Base-by-base conservation (phyloP, 2,888 invertebrate species). In the Sinelater perroti region DNA sequence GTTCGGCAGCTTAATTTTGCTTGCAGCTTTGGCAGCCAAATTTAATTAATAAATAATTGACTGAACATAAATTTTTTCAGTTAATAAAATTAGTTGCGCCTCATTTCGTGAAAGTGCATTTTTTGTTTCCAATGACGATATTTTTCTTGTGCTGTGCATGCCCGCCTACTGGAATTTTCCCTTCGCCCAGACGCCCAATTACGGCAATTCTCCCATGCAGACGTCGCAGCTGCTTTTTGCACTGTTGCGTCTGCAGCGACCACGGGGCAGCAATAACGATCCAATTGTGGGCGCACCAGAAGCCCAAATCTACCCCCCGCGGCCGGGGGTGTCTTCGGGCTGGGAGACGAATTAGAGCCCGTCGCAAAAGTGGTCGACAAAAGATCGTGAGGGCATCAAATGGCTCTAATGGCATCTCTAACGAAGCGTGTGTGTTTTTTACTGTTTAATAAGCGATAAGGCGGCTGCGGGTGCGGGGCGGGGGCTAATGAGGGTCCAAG, bases 341-440 rank as follows among this genome's bases (percentile, higher is more conserved):
- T 18, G 33, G 47, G 36, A 33, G 50, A 55, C 38, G 46, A 60
- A 55, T 47, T 47, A 55, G 24, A 59, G 35, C 62, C 36, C 53
- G 57, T 62, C 44, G 62, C 62, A 53, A 63, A 61, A 61, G 38
- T 24, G 17, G 28, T 44, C 45, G 21, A 61, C 57, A 61, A 63
- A 58, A 59, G 59, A 61, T 56, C 47, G 54, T 50, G 30, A 56
- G 63, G 58, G 54, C 50, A 59, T 56, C 56, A 61, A 58, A 58
- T 54, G 38, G 51, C 42, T 42, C 57, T 62, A 58, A 60, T 63
- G 49, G 61, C 45, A 52, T 58, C 53, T 56, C 56, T 60, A 64
- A 62, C 61, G 56, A 64, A 57, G 51, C 64, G 47, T 64, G 56
- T 56, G 45, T 50, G 61, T 61, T 64, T 64, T 64, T 64, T 64